Evolutionary conservation across 2,113 vertebrate genomes (phyloP).

Genomic region (Erythrolamprus reginae): DNA sequence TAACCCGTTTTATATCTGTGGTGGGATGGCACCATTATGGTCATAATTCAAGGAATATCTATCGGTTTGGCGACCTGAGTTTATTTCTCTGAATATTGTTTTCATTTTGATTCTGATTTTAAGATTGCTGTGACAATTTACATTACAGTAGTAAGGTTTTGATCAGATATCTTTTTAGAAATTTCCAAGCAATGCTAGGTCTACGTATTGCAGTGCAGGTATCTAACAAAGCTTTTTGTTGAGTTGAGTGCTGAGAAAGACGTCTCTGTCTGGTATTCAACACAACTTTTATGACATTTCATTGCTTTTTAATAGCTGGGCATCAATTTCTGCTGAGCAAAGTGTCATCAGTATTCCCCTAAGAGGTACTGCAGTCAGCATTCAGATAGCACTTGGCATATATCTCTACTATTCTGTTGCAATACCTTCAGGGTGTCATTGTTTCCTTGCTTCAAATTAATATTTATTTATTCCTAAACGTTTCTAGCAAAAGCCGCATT

Average conservation of each 20-base stretch:
- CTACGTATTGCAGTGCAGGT: not conserved
- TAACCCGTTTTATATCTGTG: not conserved
- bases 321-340: conserved; percentile 43
- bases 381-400: conserved; percentile 37
- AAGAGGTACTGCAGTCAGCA: conserved; percentile 16
- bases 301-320: conserved; percentile 39
- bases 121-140: not conserved
- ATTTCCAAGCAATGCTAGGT: not conserved
- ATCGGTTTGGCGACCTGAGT: not conserved
- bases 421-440: conserved; percentile 23
- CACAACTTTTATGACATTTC: conserved; percentile 13
- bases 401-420: conserved; percentile 1
- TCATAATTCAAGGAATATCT: not conserved
- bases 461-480: conserved; percentile 39
- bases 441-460: conserved; percentile 12
- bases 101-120: not conserved
- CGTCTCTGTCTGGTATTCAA: not conserved
- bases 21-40: not conserved
- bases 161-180: not conserved
- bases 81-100: not conserved
- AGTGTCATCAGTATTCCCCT: conserved; percentile 30
- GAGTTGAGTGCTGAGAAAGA: not conserved
- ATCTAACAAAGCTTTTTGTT: not conserved
- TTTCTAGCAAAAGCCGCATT: conserved; percentile 23
- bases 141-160: not conserved